Base-by-base conservation (phyloP, 2,797 vertebrate species). In the Streptopelia turtur region DNA sequence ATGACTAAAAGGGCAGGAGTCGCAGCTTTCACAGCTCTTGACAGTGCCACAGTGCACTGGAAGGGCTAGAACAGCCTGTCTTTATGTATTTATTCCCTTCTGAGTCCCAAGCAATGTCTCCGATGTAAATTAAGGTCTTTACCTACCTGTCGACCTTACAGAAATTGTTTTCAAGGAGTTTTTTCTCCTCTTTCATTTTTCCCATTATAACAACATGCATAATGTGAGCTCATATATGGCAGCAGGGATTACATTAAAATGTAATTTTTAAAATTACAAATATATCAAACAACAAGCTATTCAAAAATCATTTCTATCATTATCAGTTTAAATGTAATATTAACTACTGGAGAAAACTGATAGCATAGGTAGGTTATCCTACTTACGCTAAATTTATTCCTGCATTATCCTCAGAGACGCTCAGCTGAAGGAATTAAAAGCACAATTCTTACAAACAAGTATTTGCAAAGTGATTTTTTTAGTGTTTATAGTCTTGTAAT, bases 391-490 rank as follows among this genome's bases (percentile, higher is more conserved):
- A 93, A 89, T 76, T 76, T 75, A 78, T 94, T 77, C 15, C 30
- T 43, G 12, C 37, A 37, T 65, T 76, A 83, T 47, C 59, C 81
- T 83, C 77, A 84, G 41, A 89, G 71, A 90, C 22, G 70, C 28
- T 69, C 56, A 91, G 49, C 65, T 79, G n/a, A 93, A 91, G 86
- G 75, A 97, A 92, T 89, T 83, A 87, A 91, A 79, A 86, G 60
- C 28, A 56, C 21, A 21, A 63, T 53, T 91, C 85, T 83, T 84
- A 74, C 27, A 89, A 96, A 72, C 10, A 91, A 89, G 31, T 70
- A 66, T 90, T 96, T 90, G 60, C 84, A 94, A 93, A 96, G 64
- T 71, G 53, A 43, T 84, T 88, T 95, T 41, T 93, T 94, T 93
- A 61, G 61, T 83, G 31, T 71, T 96, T 90, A 87, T 31, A 81